Percentiles rank a stretch among this genome's conserved stretches.
Evolutionary conservation across 2,888 invertebrate species (phyloP).

Genomic region (Leucania comma): DNA sequence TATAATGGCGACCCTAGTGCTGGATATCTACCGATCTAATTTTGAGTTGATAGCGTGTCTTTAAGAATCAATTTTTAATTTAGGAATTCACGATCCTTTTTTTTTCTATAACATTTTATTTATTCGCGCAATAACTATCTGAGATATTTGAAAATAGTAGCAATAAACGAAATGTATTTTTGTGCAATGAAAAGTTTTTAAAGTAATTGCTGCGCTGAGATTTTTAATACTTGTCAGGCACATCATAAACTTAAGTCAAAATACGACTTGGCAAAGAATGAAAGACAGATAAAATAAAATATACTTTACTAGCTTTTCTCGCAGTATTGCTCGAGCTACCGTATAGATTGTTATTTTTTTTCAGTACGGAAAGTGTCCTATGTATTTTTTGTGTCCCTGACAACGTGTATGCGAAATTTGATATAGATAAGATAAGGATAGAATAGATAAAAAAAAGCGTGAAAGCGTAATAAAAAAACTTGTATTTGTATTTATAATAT

Average conservation of each 20-base stretch:
- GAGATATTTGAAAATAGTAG: conserved; percentile 12
- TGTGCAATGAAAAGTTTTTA: conserved; percentile 10
- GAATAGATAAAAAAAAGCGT: no score
- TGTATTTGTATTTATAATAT: no score
- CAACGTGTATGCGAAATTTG: no score
- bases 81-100: neutral
- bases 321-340: no score
- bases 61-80: neutral
- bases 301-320: neutral
- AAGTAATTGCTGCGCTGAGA: neutral
- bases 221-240: neutral
- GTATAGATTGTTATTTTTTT: no score
- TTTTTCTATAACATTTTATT: neutral
- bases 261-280: neutral
- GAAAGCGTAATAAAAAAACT: no score
- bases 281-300: neutral
- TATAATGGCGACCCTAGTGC: no score
- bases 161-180: conserved; percentile 22
- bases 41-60: neutral
- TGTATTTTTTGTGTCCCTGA: no score
- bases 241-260: conserved; percentile 18
- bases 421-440: no score
- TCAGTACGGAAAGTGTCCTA: no score
- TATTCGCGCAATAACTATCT: conserved; percentile 2
- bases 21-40: no score